These are phyloP conservation scores for Rhodeus uyekii DNA, from an alignment of 2,797 vertebrate species.

Conservation along the genomic window DNA sequence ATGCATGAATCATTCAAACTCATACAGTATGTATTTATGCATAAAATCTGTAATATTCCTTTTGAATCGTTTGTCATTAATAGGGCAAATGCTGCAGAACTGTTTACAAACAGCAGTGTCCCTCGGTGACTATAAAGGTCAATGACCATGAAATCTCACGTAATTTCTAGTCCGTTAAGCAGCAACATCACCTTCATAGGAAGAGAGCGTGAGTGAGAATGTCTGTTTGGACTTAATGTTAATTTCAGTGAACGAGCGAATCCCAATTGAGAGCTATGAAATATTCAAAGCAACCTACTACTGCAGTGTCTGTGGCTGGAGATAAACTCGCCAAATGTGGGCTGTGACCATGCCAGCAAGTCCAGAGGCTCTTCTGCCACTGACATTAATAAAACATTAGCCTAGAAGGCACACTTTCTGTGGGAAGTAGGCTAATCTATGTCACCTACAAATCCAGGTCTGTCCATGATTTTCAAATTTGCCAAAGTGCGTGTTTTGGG, in stretches of 20 bases:
- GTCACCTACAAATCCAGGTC: slow-evolving; percentile 17
- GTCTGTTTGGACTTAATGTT: slow-evolving; percentile 9
- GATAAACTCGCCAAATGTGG: slow-evolving; percentile 50
- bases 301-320: slow-evolving; percentile 39
- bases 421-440: slow-evolving; percentile 12
- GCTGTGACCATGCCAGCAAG: slow-evolving; percentile 34
- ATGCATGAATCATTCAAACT: slow-evolving; percentile 8
- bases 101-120: background rate
- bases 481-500: background rate
- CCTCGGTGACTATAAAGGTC: background rate
- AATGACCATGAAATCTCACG: slow-evolving; percentile 10
- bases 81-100: background rate
- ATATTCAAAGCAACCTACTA: slow-evolving; percentile 50
- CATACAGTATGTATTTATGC: background rate
- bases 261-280: slow-evolving; percentile 38
- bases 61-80: slow-evolving; percentile 8
- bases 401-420: slow-evolving; percentile 38
- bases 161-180: slow-evolving; percentile 24
- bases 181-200: background rate
- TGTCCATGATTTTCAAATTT: background rate
- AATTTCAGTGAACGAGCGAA: slow-evolving; percentile 20
- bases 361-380: slow-evolving; percentile 29
- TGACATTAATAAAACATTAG: slow-evolving; percentile 50
- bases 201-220: background rate
- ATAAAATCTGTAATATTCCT: background rate